Evolutionary conservation across 2,113 vertebrate genomes (phyloP).

Genomic region (Paedocypris sp.): DNA sequence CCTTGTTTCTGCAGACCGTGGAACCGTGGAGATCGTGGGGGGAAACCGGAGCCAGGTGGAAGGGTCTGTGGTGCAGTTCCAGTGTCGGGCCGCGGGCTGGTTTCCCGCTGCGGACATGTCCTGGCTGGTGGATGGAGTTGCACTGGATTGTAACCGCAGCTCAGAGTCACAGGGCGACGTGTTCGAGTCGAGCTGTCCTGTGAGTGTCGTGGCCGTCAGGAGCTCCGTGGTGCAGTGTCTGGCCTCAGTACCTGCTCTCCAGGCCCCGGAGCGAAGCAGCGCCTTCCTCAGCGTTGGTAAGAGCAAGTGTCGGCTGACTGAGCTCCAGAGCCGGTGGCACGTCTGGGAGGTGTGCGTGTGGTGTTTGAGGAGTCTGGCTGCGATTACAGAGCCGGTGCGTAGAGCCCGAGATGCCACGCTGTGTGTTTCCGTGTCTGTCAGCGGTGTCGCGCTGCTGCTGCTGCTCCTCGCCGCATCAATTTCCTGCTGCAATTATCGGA

Average conservation of each 20-base stretch:
- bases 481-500: too few species aligned
- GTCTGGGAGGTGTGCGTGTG: too few species aligned
- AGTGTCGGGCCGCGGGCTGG: constrained; percentile 67
- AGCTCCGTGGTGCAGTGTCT: constrained; percentile 62
- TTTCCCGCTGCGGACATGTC: constrained; percentile 57
- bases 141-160: constrained; percentile 46
- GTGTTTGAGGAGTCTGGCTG: too few species aligned
- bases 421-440: too few species aligned
- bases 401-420: too few species aligned
- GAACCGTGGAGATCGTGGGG: constrained; percentile 58
- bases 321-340: too few species aligned
- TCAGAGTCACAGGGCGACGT: constrained; percentile 24
- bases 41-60: constrained; percentile 48
- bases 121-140: constrained; percentile 62
- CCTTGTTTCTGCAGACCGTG: constrained; percentile 56
- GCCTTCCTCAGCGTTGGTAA: constrained; percentile 60
- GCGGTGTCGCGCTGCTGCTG: too few species aligned
- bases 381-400: too few species aligned
- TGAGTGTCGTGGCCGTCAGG: constrained; percentile 51
- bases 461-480: too few species aligned
- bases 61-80: constrained; percentile 58
- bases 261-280: constrained; percentile 42
- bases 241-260: constrained; percentile 53
- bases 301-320: constrained; percentile 9
- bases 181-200: constrained; percentile 57